Evolutionary conservation across 30 jellyfish, hydroid and myxozoan genomes (phyloP), one percentile per base, ranked within the genome.

Genomic region (Aurelia coerulea): DNA sequence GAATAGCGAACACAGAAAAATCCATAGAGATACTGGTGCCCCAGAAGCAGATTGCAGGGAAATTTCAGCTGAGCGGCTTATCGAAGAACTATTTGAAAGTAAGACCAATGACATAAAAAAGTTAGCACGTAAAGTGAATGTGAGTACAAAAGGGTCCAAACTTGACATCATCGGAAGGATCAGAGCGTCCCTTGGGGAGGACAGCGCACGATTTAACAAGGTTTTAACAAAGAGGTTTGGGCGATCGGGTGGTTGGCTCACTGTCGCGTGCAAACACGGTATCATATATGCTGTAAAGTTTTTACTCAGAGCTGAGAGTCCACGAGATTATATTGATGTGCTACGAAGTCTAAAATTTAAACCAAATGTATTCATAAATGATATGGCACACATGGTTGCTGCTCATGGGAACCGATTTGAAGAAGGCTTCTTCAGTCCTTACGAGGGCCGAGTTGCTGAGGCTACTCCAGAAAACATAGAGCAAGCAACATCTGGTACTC

Each of bases 221-320:
- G 54, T 74, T 2, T 74, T 85, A 42, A 73, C 50, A 65, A 85
- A 72, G 68, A 69, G 63, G 39, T 71, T 51, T 65, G 93, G 93
- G 1, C 77, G 74, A 16, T 84, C 93, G 1, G 93, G 93, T 29
- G 93, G 93, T 10, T 84, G 93, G 93, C 81, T 84, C 18, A 71
- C 87, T 16, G 70, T 73, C 60, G 63, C 93, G 32, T 71, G 93
- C 54, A 32, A 39, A 23, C 88, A 84, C 46, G 88, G 88, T 3
- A 56, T 84, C 12, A 66, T 84, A 15, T 84, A 84, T 39, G 81
- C 58, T 2, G 74, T 70, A 6, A 84, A 84, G 53, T 70, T 70
- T 53, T 63, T 84, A 14, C 41, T 84, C 7, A 69, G 93, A 18
- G 88, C 93, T 19, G 93, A 84, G 56, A 84, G 88, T 56, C 82